Base-by-base conservation (phyloP, 1,140 invertebrate genomes). In the Tetramorium parvispinum region DNA sequence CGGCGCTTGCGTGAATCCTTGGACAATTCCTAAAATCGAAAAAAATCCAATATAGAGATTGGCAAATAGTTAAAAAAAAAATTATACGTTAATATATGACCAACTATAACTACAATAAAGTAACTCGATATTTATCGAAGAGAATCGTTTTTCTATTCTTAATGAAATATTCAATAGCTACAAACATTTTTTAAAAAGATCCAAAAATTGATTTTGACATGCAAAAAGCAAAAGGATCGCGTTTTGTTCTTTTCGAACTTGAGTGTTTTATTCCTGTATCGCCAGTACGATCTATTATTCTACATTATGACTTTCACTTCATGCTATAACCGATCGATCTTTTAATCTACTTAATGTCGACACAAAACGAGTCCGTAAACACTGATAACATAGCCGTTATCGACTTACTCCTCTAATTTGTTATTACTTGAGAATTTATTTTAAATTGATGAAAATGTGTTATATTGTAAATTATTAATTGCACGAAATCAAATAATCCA, bases 1-100 rank as follows among this genome's bases (percentile, higher is more conserved):
- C 85, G 93, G 73, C 90, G 93, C 70, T 93, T 93, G 63, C 87
- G 93, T 71, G 94, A 91, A 1, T 89, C 51, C 55, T 71, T 88
- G 16, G 77, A 57, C 21, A 87, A 27, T 85, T 95, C 94, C 94
- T 95, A 66, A 91, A 93, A 77, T 24, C 49, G 53, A 85, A 27
- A 3, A 5, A 63, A 75, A 40, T 2, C 53, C 24, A 32, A 46
- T 24, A 70, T 70, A 10, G 27, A 46, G 0, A 43, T 13, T 11
- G 1, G 1, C 21, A 55, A 53, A 55, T n/a, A 79, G 37, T 53
- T 77, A 40, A 21, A 24, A 40, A 40, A 21, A 24, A 40, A 55
- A 32, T 86, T 18, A 46, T 46, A 3, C 0, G 11, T 32, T 43
- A 40, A 43, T 63, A 61, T n/a, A n/a, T 10, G 24, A 18, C 16